phyloP scores from a whole-genome alignment of 2,888 invertebrate genomes.

The Temnothorax ravouxi region DNA sequence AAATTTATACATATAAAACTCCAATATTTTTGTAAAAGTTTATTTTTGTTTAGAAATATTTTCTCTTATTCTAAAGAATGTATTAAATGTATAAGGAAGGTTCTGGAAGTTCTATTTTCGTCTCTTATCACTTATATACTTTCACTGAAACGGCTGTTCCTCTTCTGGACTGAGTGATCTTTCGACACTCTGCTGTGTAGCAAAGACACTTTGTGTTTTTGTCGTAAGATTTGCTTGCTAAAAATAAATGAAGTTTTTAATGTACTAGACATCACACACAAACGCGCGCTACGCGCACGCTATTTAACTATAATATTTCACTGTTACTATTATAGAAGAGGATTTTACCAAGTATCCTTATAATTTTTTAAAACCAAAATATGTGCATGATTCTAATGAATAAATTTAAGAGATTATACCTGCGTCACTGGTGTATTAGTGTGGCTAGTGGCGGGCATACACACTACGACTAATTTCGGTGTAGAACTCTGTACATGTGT shows the following conservation, averaged over 20 bases:
- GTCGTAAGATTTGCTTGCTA: slow-evolving; percentile 78
- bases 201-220: slow-evolving; percentile 81
- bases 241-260: slow-evolving; percentile 42
- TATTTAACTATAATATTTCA: too few species aligned
- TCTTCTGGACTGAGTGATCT: slow-evolving; percentile 81
- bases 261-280: background rate
- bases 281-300: too few species aligned
- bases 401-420: slow-evolving; percentile 69
- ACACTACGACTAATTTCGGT: slow-evolving; percentile 87
- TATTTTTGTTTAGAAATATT: slow-evolving; percentile 39
- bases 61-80: slow-evolving; percentile 27
- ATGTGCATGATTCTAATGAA: background rate
- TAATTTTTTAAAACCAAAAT: background rate
- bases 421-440: slow-evolving; percentile 82
- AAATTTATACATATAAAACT: background rate
- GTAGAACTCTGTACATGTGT: slow-evolving; percentile 83
- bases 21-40: slow-evolving; percentile 22
- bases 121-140: slow-evolving; percentile 1
- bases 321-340: too few species aligned
- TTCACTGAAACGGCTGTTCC: slow-evolving; percentile 81
- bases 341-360: background rate
- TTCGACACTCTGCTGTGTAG: slow-evolving; percentile 80
- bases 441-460: slow-evolving; percentile 84
- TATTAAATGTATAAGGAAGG: slow-evolving; percentile 44
- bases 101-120: slow-evolving; percentile 47